Base-by-base conservation (phyloP, 2,888 invertebrate species). In the Diloba caeruleocephala region DNA sequence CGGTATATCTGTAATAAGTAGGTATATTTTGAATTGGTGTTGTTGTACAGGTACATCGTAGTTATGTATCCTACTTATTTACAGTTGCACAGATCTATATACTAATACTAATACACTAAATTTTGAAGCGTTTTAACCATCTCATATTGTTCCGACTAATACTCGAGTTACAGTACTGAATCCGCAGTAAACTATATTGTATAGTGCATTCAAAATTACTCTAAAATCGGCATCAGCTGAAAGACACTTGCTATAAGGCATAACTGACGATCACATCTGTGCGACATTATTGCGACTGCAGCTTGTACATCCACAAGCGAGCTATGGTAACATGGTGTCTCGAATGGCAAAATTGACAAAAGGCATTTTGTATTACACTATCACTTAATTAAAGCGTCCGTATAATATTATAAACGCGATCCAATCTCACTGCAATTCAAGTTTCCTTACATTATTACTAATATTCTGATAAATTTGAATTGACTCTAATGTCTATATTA, bases 221-320 rank as follows among this genome's bases (percentile, higher is more conserved):
- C 63, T 76, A 68, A 69, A 71, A 60, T 58, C 64, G 49, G 64
- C 64, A n/a, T n/a, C n/a, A 64, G 74, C 59, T 61, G 64, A 71
- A 60, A 79, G 76, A 77, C 76, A 79, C 79, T 78, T 72, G 71
- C 74, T 69, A 53, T 79, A 79, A 79, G 79, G 79, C 79, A 74
- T 64, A 57, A 59, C 51, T 69, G 70, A 58, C 43, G 51, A 58
- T 52, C 64, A 52, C 64, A 54, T 58, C 45, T 45, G 60, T 15
- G 43, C 65, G 43, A 49, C 42, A 42, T 42, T 41, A 55, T 61
- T 67, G 61, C 51, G 51, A 52, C 49, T 29, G 44, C 61, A 54
- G 45, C 53, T 48, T 48, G 54, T 31, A n/a, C 25, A 14, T 4
- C 32, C 36, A 19, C 49, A 23, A 21, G 37, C 32, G 26, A 19